Conservation (phyloP, 2,113 vertebrate genomes). For the Odontophorus gujanensis region DNA sequence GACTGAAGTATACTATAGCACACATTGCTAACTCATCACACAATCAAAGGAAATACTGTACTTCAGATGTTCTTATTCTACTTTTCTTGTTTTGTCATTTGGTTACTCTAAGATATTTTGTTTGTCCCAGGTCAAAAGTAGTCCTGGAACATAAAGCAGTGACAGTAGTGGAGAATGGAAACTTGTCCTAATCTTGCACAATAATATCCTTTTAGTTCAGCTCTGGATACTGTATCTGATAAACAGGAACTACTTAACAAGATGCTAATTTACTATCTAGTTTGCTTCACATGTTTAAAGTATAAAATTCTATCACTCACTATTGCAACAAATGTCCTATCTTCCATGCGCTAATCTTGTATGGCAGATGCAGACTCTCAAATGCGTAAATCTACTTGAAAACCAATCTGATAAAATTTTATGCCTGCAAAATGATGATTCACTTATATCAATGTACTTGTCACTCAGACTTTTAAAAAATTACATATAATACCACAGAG, state of each 20-base stretch:
- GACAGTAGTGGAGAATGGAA: slow-evolving; percentile 31
- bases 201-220: slow-evolving; percentile 38
- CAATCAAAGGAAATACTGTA: background rate
- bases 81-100: background rate
- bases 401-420: slow-evolving; percentile 82
- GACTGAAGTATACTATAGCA: background rate
- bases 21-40: background rate
- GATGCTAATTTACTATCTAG: slow-evolving; percentile 61
- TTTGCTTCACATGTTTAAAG: slow-evolving; percentile 59
- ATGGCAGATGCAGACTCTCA: slow-evolving; percentile 75
- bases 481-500: slow-evolving; percentile 61
- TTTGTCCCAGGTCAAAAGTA: slow-evolving; percentile 9
- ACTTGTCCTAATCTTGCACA: slow-evolving; percentile 52
- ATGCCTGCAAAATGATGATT: slow-evolving; percentile 82
- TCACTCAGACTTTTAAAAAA: slow-evolving; percentile 79
- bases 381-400: slow-evolving; percentile 80
- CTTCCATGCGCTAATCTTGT: slow-evolving; percentile 78
- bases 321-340: slow-evolving; percentile 71
- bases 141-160: slow-evolving; percentile 15
- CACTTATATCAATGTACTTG: slow-evolving; percentile 83
- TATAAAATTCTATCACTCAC: slow-evolving; percentile 64
- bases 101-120: slow-evolving; percentile 21
- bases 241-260: slow-evolving; percentile 62
- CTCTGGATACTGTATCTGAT: slow-evolving; percentile 71
- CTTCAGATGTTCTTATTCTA: background rate